These are phyloP conservation scores for Ecliptopera silaceata DNA, from an alignment of 2,888 invertebrate genomes.

Conservation along the genomic window DNA sequence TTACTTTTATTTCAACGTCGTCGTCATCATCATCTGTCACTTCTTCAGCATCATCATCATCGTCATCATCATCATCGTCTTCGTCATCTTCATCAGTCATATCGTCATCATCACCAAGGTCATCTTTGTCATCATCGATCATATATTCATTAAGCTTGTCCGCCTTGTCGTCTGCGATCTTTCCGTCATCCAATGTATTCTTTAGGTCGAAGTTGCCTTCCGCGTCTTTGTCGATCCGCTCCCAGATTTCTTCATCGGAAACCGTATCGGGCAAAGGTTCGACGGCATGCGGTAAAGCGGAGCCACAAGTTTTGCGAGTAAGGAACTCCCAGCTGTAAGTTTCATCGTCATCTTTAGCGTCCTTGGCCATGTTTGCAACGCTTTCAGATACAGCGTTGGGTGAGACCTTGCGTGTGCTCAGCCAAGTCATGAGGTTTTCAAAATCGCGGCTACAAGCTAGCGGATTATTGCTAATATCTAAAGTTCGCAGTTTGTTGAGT, in stretches of 20 bases:
- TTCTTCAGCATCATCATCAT: slow-evolving; percentile 55
- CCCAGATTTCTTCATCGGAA: slow-evolving; percentile 77
- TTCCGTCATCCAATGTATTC: slow-evolving; percentile 70
- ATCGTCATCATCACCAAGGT: slow-evolving; percentile 58
- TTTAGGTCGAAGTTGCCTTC: slow-evolving; percentile 72
- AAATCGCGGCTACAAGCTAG: slow-evolving; percentile 87
- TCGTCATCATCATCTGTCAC: slow-evolving; percentile 57
- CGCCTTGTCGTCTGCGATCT: slow-evolving; percentile 54
- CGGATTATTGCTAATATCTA: slow-evolving; percentile 86
- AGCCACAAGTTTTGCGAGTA: slow-evolving; percentile 71
- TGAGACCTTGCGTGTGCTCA: slow-evolving; percentile 82
- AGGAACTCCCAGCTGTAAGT: slow-evolving; percentile 77
- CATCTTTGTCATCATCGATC: slow-evolving; percentile 54
- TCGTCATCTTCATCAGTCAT: slow-evolving; percentile 60
- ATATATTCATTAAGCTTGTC: slow-evolving; percentile 42
- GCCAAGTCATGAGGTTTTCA: slow-evolving; percentile 85
- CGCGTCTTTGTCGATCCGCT: slow-evolving; percentile 68
- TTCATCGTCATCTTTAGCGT: slow-evolving; percentile 62
- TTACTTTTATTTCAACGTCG: slow-evolving; percentile 67
- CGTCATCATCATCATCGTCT: slow-evolving; percentile 53
- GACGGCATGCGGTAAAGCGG: slow-evolving; percentile 59
- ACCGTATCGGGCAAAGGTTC: slow-evolving; percentile 58
- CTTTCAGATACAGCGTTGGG: slow-evolving; percentile 71
- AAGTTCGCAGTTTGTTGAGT: slow-evolving; percentile 80
- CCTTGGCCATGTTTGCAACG: slow-evolving; percentile 68